Conservation (phyloP, 2,797 vertebrate genomes). For the Macropus fuliginosus region DNA sequence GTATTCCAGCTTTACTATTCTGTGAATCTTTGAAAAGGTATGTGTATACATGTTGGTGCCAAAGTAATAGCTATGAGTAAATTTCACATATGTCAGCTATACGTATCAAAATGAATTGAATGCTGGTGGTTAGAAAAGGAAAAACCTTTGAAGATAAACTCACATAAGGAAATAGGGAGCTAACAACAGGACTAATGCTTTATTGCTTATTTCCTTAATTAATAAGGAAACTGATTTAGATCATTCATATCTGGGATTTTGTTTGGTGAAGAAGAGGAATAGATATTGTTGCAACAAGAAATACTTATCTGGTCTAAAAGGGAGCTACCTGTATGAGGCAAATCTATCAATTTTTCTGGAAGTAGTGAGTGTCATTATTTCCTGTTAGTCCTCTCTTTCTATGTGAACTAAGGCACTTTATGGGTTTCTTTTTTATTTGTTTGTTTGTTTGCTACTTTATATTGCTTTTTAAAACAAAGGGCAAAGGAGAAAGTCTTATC, state of each 20-base stretch:
- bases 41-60: not conserved
- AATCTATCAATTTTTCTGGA: conserved; percentile 26
- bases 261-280: not conserved
- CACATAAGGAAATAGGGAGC: not conserved
- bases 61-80: not conserved
- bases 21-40: not conserved
- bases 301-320: not conserved
- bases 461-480: not conserved
- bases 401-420: not conserved
- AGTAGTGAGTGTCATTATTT: not conserved
- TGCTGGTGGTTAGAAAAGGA: not conserved
- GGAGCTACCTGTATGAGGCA: not conserved
- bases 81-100: not conserved
- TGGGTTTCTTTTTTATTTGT: not conserved
- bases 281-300: not conserved
- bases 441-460: not conserved
- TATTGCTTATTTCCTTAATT: not conserved
- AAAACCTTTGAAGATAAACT: conserved; percentile 25
- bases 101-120: not conserved
- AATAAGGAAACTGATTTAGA: not conserved
- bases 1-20: not conserved
- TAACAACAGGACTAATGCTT: not conserved
- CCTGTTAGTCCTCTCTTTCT: not conserved
- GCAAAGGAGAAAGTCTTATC: conserved; percentile 2
- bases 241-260: not conserved